Evolutionary conservation across 2,113 vertebrate genomes (phyloP).

Genomic region (Atractosteus spatula): DNA sequence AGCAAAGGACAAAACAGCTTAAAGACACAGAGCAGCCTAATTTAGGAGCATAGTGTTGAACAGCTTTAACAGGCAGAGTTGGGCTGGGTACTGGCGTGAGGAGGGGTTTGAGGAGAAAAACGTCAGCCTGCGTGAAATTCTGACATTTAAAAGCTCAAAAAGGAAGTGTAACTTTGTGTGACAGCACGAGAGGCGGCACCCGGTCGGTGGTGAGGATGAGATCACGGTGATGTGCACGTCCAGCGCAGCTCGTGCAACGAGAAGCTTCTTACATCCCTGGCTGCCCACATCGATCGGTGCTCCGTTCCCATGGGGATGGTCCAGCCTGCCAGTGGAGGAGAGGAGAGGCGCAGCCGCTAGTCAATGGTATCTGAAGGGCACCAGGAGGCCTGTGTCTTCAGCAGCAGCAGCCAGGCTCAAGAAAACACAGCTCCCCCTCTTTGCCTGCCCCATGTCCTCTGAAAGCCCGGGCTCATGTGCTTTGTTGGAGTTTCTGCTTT

Average conservation of each 20-base stretch:
- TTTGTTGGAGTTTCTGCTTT: too few species aligned
- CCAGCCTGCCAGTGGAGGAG: neutral
- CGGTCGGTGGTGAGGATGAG: neutral
- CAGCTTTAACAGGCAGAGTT: too few species aligned
- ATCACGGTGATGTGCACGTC: neutral
- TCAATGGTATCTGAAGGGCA: constrained; percentile 1
- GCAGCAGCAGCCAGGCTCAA: neutral
- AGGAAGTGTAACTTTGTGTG: too few species aligned
- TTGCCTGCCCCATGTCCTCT: too few species aligned
- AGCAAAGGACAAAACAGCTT: too few species aligned
- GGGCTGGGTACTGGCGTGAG: too few species aligned
- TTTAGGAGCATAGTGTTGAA: too few species aligned
- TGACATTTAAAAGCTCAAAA: too few species aligned
- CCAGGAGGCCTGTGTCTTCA: neutral
- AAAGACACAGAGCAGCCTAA: too few species aligned
- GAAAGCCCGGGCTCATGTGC: too few species aligned
- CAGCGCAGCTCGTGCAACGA: neutral
- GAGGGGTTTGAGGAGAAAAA: too few species aligned
- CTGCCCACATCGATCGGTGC: neutral
- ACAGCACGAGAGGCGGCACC: neutral
- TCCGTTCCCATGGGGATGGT: neutral
- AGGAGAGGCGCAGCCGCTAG: neutral
- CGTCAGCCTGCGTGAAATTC: too few species aligned
- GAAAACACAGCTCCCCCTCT: neutral
- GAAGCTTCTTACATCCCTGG: neutral